Percentiles rank a stretch among this genome's conserved stretches.
Conservation (phyloP, 2,113 vertebrate species). For the Bombycilla garrulus region DNA sequence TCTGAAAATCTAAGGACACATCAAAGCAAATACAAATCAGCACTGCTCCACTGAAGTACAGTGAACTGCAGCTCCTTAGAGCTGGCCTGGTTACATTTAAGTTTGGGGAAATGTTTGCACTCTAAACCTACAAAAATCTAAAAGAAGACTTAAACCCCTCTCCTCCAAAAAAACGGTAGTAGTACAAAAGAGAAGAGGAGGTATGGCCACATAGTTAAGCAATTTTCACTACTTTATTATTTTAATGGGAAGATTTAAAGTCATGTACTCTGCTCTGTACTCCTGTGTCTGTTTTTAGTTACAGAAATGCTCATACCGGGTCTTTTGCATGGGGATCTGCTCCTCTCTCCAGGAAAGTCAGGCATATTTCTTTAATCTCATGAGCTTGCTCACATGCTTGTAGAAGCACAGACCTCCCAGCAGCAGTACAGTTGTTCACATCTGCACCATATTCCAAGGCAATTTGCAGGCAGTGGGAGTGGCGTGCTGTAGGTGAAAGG, state of each 20-base stretch:
- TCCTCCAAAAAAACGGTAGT: neutral
- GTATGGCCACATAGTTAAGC: neutral
- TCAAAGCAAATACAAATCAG: neutral
- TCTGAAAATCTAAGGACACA: neutral
- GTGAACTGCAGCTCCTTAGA: neutral
- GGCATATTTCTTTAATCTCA: slow-evolving; percentile 77
- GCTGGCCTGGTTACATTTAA: neutral
- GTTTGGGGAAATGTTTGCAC: neutral
- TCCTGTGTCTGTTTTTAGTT: neutral
- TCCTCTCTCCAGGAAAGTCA: slow-evolving; percentile 83
- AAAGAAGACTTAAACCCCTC: neutral
- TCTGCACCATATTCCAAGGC: slow-evolving; percentile 82
- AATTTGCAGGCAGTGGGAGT: slow-evolving; percentile 79
- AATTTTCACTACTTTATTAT: neutral
- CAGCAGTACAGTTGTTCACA: slow-evolving; percentile 79
- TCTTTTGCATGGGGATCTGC: slow-evolving; percentile 83
- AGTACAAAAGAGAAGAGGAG: neutral
- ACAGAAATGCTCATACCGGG: slow-evolving; percentile 64
- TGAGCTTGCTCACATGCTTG: slow-evolving; percentile 83
- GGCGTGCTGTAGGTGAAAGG: slow-evolving; percentile 81
- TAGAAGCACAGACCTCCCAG: slow-evolving; percentile 84
- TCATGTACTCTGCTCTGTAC: neutral
- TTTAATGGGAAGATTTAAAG: neutral
- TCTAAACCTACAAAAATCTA: neutral
- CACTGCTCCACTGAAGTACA: neutral